These are phyloP conservation scores for Lagria hirta DNA, from an alignment of 2,888 invertebrate species.

Conservation along the genomic window DNA sequence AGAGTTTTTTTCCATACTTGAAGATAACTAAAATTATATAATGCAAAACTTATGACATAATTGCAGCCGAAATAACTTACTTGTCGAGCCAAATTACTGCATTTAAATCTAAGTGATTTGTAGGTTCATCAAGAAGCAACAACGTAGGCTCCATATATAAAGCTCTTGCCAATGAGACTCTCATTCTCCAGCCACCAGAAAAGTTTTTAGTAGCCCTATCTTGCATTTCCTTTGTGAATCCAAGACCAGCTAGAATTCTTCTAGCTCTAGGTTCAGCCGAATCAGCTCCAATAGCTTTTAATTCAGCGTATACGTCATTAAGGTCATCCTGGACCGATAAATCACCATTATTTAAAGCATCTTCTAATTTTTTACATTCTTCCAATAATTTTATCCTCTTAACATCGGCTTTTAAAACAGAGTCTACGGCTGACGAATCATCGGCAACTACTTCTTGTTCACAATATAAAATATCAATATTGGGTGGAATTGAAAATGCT, in stretches of 20 bases:
- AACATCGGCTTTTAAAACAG: slow-evolving; percentile 90
- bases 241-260: slow-evolving; percentile 94
- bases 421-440: slow-evolving; percentile 88
- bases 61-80: slow-evolving; percentile 65
- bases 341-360: slow-evolving; percentile 71
- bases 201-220: slow-evolving; percentile 86
- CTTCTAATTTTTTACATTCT: slow-evolving; percentile 82
- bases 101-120: slow-evolving; percentile 98
- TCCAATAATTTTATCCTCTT: slow-evolving; percentile 80
- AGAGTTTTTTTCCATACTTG: slow-evolving; percentile 99
- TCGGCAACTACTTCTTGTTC: slow-evolving; percentile 98
- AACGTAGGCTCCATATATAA: slow-evolving; percentile 96
- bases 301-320: slow-evolving; percentile 91
- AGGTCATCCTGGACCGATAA: slow-evolving; percentile 73
- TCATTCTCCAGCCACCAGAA: slow-evolving; percentile 98
- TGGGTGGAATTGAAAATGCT: slow-evolving; percentile 91
- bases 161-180: slow-evolving; percentile 95
- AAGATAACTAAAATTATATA: slow-evolving; percentile 77
- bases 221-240: slow-evolving; percentile 89
- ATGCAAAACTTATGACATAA: too few relatives aligned
- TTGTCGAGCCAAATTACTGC: slow-evolving; percentile 99
- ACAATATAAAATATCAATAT: slow-evolving; percentile 94
- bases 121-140: slow-evolving; percentile 97
- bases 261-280: slow-evolving; percentile 96
- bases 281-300: slow-evolving; percentile 96